Conservation (phyloP, 2,113 vertebrate genomes). For the Eurystomus gularis region DNA sequence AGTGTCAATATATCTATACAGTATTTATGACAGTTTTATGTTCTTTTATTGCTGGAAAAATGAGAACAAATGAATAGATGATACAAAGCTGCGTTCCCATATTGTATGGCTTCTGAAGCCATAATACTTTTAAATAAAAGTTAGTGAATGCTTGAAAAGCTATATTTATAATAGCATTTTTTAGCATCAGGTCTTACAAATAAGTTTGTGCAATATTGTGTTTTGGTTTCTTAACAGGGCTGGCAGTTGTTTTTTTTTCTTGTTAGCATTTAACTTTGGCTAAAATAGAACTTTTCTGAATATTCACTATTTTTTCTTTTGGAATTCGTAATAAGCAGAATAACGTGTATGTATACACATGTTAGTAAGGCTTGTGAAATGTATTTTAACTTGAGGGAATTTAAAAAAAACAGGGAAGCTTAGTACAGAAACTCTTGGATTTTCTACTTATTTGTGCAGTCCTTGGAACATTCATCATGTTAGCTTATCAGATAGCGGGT, state of each 20-base stretch:
- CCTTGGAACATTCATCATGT: slow-evolving; percentile 40
- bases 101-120: background rate
- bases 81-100: background rate
- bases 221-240: background rate
- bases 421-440: background rate
- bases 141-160: background rate
- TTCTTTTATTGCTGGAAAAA: background rate
- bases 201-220: background rate
- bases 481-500: slow-evolving; percentile 51
- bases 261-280: background rate
- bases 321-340: background rate
- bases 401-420: background rate
- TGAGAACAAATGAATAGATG: background rate
- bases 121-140: background rate
- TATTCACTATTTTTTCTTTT: background rate
- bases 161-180: background rate
- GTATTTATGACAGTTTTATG: background rate
- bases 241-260: background rate
- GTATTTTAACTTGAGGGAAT: background rate
- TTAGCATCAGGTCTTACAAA: background rate
- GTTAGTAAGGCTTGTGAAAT: background rate
- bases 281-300: background rate
- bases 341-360: background rate
- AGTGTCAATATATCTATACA: background rate
- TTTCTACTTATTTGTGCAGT: background rate